Percentiles rank a stretch among this genome's conserved stretches.
phyloP scores from a whole-genome alignment of 2,888 invertebrate genomes.

The Agrochola circellaris region DNA sequence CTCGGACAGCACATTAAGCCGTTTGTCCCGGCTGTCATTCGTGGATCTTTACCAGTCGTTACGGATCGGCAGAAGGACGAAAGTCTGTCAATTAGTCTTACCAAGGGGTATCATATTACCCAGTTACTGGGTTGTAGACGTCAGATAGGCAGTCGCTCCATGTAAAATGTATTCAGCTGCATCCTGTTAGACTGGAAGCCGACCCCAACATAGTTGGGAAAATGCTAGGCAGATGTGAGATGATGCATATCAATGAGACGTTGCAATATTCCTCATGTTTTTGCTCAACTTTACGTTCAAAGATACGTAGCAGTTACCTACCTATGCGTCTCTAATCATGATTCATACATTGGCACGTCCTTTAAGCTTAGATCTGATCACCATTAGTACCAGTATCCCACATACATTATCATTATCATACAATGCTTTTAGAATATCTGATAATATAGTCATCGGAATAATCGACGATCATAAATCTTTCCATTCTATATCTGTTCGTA shows the following conservation, averaged over 20 bases:
- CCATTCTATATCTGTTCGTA: not conserved
- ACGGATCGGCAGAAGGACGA: no score
- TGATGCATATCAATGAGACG: not conserved
- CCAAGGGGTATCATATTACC: no score
- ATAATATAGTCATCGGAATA: constrained; percentile 13
- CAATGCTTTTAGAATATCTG: constrained; percentile 42
- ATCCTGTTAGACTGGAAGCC: no score
- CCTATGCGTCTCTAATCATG: not conserved
- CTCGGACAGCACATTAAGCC: no score
- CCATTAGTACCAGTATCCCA: constrained; percentile 10
- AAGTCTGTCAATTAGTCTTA: no score
- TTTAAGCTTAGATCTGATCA: constrained; percentile 12
- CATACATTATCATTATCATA: constrained; percentile 27
- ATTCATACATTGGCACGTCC: constrained; percentile 18
- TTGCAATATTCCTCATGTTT: not conserved
- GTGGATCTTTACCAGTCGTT: no score
- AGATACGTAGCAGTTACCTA: not conserved
- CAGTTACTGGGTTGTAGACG: no score
- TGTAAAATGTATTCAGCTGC: no score
- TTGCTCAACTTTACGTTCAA: not conserved
- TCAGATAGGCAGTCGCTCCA: no score
- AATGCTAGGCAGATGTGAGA: no score
- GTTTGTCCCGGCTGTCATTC: no score
- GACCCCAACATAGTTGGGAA: no score
- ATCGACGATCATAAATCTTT: not conserved